These are phyloP conservation scores for Allolobophora icterica DNA, from an alignment of 2,888 invertebrate genomes.

Conservation along the genomic window DNA sequence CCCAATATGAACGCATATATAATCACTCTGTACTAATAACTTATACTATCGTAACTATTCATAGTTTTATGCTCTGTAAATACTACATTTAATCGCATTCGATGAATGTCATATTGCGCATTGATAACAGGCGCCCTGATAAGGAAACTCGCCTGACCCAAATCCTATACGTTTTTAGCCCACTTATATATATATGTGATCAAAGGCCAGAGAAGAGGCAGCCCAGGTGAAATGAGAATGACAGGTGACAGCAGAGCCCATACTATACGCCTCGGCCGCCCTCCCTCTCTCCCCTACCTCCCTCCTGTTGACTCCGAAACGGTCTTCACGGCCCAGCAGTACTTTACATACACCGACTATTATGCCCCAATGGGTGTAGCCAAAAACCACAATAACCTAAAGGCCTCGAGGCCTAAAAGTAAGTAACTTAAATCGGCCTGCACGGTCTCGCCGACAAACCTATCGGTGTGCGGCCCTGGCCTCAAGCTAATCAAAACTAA, in stretches of 20 bases:
- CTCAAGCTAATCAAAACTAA: background rate
- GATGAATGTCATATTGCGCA: background rate
- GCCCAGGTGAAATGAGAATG: background rate
- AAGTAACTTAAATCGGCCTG: too few species aligned
- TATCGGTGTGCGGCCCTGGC: too few species aligned
- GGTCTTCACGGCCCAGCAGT: background rate
- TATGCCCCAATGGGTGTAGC: background rate
- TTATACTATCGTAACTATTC: background rate
- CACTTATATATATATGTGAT: background rate
- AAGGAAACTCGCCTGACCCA: background rate
- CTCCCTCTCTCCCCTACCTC: background rate
- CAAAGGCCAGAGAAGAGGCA: background rate
- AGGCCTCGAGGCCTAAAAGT: background rate
- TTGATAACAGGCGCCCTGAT: background rate
- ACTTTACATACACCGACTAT: background rate
- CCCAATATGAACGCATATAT: background rate
- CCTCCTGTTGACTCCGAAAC: too few species aligned
- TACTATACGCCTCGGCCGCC: too few species aligned
- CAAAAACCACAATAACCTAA: background rate
- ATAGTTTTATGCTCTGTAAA: background rate
- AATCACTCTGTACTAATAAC: background rate
- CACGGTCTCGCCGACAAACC: too few species aligned
- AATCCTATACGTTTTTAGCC: background rate
- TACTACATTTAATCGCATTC: background rate
- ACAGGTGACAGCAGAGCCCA: background rate